Percentiles rank a stretch among this genome's conserved stretches.
Evolutionary conservation across 2,113 vertebrate genomes (phyloP).

Genomic region (Desmodus rotundus): DNA sequence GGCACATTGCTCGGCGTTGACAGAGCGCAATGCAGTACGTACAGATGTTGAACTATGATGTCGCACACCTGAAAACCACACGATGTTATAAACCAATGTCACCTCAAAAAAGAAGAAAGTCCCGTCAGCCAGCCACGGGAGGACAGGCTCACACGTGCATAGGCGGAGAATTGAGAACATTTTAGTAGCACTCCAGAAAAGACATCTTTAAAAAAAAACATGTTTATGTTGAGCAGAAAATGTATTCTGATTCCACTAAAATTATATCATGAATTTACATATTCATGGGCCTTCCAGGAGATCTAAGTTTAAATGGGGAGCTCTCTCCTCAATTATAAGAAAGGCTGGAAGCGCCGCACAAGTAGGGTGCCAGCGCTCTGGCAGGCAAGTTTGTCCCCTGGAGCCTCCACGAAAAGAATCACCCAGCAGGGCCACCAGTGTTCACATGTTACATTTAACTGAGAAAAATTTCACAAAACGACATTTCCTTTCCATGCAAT

Average conservation of each 20-base stretch:
- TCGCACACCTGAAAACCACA: neutral
- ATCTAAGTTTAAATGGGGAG: neutral
- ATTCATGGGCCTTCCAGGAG: neutral
- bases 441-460: neutral
- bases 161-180: neutral
- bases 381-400: neutral
- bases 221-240: neutral
- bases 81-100: neutral
- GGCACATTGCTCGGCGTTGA: neutral
- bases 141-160: fast-evolving
- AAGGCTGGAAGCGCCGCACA: neutral
- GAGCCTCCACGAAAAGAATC: neutral
- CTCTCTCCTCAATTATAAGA: neutral
- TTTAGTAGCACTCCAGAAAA: conserved; percentile 1
- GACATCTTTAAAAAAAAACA: neutral
- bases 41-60: neutral
- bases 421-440: neutral
- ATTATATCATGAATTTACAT: neutral
- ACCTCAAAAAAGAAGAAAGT: neutral
- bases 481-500: neutral
- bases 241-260: neutral
- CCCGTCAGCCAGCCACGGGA: neutral
- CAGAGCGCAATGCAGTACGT: neutral
- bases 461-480: neutral
- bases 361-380: no score